Conservation (phyloP, 2,888 invertebrate genomes). For the Phaonia tiefii region DNA sequence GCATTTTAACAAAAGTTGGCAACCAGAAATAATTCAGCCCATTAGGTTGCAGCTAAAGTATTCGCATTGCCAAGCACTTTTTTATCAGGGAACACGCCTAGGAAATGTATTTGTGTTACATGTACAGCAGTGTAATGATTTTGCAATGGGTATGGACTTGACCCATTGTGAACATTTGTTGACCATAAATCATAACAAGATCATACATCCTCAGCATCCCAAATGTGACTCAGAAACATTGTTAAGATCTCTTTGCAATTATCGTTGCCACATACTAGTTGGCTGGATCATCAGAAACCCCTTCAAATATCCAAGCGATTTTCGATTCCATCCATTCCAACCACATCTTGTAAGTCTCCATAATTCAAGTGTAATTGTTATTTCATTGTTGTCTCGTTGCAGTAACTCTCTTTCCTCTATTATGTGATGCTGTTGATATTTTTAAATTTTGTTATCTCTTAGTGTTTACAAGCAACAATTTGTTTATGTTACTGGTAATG, state of each 20-base stretch:
- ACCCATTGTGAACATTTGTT: not conserved
- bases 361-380: slow-evolving; percentile 62
- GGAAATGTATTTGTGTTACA: slow-evolving; percentile 4
- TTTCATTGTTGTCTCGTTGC: slow-evolving; percentile 13
- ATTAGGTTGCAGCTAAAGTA: not conserved
- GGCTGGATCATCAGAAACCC: too few relatives aligned
- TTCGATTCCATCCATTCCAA: not conserved
- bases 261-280: too few relatives aligned
- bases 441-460: not conserved
- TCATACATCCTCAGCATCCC: too few relatives aligned
- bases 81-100: slow-evolving; percentile 25
- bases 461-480: slow-evolving; percentile 3
- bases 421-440: not conserved
- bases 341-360: slow-evolving; percentile 35
- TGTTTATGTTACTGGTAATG: too few relatives aligned
- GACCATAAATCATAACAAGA: not conserved
- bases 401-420: too few relatives aligned
- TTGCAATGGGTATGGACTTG: slow-evolving; percentile 2
- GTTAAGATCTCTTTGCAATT: too few relatives aligned
- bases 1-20: not conserved
- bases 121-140: too few relatives aligned
- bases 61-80: not conserved
- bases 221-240: too few relatives aligned
- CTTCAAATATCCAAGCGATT: too few relatives aligned
- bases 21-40: not conserved